phyloP scores from a whole-genome alignment of 2,113 vertebrate species.

The Lophotis ruficrista region DNA sequence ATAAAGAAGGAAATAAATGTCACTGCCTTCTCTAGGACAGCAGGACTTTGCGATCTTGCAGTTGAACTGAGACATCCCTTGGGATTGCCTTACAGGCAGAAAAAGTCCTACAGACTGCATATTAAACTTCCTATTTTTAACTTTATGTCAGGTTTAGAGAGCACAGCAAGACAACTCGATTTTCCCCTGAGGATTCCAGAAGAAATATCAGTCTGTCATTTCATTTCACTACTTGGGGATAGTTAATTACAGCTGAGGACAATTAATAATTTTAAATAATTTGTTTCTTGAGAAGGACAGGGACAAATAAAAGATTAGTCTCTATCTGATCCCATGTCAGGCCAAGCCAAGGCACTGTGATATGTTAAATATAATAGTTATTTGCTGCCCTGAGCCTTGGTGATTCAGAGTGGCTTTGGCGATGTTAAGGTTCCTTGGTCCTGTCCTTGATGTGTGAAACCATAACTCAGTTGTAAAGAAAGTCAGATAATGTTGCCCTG shows the following conservation, averaged over 20 bases:
- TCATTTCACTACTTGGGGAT: slow-evolving; percentile 44
- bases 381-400: background rate
- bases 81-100: slow-evolving; percentile 38
- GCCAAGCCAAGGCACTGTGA: background rate
- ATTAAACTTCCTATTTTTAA: slow-evolving; percentile 70
- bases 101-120: slow-evolving; percentile 42
- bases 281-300: background rate
- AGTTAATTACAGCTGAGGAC: slow-evolving; percentile 55
- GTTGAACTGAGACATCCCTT: slow-evolving; percentile 34
- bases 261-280: slow-evolving; percentile 40
- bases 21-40: slow-evolving; percentile 26
- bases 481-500: background rate
- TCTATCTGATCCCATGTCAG: background rate
- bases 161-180: slow-evolving; percentile 14
- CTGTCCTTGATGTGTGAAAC: background rate
- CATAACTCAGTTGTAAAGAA: rapidly evolving
- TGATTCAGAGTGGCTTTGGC: background rate
- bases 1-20: background rate
- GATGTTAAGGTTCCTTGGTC: background rate
- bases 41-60: background rate
- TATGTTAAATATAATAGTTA: background rate
- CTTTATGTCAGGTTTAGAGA: slow-evolving; percentile 41
- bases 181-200: slow-evolving; percentile 41
- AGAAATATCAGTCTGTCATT: slow-evolving; percentile 63
- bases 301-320: background rate